Evolutionary conservation across 92 coral and sea anemone species (phyloP).

Genomic region (Epizoanthus ramosus): DNA sequence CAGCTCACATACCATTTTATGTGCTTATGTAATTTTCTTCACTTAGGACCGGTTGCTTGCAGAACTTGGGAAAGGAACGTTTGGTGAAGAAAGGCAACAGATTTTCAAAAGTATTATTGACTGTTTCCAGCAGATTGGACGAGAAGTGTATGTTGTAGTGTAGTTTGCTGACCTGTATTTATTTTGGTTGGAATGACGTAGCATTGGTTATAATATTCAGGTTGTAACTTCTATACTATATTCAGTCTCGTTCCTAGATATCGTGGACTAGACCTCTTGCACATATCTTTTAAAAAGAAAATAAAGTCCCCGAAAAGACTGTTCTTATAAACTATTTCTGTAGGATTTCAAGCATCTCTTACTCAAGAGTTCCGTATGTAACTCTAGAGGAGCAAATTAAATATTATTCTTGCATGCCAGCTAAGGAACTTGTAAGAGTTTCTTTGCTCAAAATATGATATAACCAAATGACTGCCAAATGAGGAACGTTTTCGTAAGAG

Average conservation of each 20-base stretch:
- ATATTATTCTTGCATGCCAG: too few relatives aligned
- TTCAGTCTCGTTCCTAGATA: not conserved
- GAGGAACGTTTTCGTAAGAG: too few relatives aligned
- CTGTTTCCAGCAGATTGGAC: constrained; percentile 79
- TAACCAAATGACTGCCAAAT: too few relatives aligned
- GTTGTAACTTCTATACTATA: not conserved
- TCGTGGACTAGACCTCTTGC: too few relatives aligned
- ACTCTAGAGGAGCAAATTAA: too few relatives aligned
- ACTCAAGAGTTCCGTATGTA: too few relatives aligned
- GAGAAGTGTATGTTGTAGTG: constrained; percentile 69
- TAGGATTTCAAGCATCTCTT: too few relatives aligned
- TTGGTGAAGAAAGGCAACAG: constrained; percentile 91
- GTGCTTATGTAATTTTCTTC: not conserved
- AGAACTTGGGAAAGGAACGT: constrained; percentile 80
- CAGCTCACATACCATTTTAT: not conserved
- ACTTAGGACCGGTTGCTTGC: constrained; percentile 75
- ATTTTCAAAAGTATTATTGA: constrained; percentile 79
- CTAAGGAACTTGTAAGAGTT: too few relatives aligned
- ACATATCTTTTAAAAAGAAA: too few relatives aligned
- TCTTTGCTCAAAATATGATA: too few relatives aligned
- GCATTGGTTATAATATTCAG: not conserved
- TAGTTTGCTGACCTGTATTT: not conserved
- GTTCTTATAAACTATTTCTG: too few relatives aligned
- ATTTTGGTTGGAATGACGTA: not conserved
- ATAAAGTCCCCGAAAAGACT: too few relatives aligned